Evolutionary conservation across 2,888 invertebrate genomes (phyloP).

Genomic region (Anagyrus pseudococci): DNA sequence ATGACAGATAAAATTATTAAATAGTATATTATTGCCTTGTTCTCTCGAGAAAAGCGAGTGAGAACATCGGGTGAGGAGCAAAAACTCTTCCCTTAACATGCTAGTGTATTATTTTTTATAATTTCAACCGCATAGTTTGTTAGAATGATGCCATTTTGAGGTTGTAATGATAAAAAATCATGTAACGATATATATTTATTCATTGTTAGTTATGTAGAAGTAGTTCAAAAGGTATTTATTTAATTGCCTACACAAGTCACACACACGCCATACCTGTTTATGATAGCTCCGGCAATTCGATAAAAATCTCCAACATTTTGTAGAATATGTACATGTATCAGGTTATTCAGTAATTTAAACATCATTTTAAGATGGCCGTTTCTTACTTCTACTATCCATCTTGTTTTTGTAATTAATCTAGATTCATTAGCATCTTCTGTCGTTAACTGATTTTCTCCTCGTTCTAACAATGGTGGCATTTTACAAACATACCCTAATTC

Average conservation of each 20-base stretch:
- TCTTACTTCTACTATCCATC: conserved; percentile 39
- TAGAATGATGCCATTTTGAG: too few relatives aligned
- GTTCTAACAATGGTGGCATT: neutral
- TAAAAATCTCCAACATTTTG: conserved; percentile 8
- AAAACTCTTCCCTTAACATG: too few relatives aligned
- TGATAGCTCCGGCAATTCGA: conserved; percentile 14
- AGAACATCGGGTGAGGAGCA: too few relatives aligned
- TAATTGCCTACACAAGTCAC: neutral
- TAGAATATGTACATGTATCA: neutral
- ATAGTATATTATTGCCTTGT: neutral
- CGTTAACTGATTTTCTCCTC: conserved; percentile 32
- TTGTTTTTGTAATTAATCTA: conserved; percentile 40
- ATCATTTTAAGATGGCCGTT: conserved; percentile 41
- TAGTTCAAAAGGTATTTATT: neutral
- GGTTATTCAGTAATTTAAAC: conserved; percentile 31
- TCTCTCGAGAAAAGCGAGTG: too few relatives aligned
- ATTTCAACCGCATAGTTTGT: too few relatives aligned
- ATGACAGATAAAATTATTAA: too few relatives aligned
- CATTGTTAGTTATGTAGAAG: too few relatives aligned
- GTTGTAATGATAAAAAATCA: neutral
- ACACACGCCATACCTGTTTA: conserved; percentile 17
- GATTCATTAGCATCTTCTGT: conserved; percentile 42
- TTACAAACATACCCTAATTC: neutral
- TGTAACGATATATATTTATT: neutral
- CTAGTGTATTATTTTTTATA: too few relatives aligned